phyloP scores from a whole-genome alignment of 2,888 invertebrate genomes.

The Zhuqinia jingwanae region DNA sequence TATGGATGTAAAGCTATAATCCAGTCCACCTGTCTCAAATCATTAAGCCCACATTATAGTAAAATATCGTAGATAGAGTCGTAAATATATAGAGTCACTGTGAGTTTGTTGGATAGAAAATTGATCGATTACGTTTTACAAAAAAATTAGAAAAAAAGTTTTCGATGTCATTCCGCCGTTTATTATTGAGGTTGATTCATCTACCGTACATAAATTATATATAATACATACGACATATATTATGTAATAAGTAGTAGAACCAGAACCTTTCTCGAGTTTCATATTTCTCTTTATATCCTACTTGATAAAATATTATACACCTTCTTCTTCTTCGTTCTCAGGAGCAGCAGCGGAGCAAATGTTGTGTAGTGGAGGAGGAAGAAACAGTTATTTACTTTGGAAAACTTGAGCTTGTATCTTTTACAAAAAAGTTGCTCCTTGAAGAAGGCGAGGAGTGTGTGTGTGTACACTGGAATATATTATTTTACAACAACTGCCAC shows the following conservation, averaged over 20 bases:
- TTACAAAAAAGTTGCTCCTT: background rate
- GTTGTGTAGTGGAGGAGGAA: constrained; percentile 1
- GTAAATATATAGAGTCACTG: too few relatives aligned
- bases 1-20: background rate
- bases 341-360: background rate
- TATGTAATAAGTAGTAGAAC: too few relatives aligned
- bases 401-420: constrained; percentile 63
- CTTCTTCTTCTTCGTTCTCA: too few relatives aligned
- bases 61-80: background rate
- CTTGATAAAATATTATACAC: constrained; percentile 42
- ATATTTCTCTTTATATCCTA: constrained; percentile 10
- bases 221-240: background rate
- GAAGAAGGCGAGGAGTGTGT: background rate
- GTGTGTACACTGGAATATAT: background rate
- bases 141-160: constrained; percentile 58
- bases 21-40: constrained; percentile 10
- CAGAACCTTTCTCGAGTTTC: background rate
- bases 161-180: constrained; percentile 53
- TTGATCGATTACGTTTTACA: constrained; percentile 65
- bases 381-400: constrained; percentile 49
- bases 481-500: constrained; percentile 12
- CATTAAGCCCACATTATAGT: background rate
- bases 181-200: constrained; percentile 41
- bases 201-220: constrained; percentile 37
- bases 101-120: constrained; percentile 43